Percentiles rank a stretch among this genome's conserved stretches.
Evolutionary conservation across 1,140 invertebrate species (phyloP).

Genomic region (Papilio polytes): DNA sequence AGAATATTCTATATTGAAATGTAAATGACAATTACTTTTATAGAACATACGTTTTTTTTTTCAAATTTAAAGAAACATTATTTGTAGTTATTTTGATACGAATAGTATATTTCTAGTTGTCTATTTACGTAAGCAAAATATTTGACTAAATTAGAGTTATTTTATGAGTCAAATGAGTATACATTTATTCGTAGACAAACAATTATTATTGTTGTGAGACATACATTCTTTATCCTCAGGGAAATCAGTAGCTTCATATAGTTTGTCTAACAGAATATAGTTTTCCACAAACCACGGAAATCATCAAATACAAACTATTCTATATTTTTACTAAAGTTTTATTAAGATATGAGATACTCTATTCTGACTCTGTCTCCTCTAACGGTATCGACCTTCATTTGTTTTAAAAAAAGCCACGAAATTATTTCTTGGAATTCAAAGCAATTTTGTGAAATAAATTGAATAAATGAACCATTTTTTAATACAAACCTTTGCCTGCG

Average conservation of each 20-base stretch:
- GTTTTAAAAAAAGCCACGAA: too few relatives aligned
- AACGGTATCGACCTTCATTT: too few relatives aligned
- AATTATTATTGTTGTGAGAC: constrained; percentile 7
- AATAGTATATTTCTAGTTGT: too few relatives aligned
- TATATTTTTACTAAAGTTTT: background rate
- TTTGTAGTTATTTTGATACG: too few relatives aligned
- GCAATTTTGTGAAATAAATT: too few relatives aligned
- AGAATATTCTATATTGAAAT: too few relatives aligned
- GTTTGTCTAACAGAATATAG: background rate
- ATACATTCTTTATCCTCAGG: background rate
- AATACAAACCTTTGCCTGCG: too few relatives aligned
- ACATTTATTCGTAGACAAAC: background rate
- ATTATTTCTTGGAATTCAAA: too few relatives aligned
- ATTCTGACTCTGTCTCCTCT: too few relatives aligned
- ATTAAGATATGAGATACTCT: background rate
- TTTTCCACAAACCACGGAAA: background rate
- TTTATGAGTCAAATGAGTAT: background rate
- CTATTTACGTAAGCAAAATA: too few relatives aligned
- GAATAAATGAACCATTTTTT: too few relatives aligned
- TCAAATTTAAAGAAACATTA: too few relatives aligned
- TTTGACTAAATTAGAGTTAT: background rate
- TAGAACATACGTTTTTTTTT: background rate
- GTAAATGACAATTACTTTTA: background rate
- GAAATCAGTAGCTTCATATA: constrained; percentile 7
- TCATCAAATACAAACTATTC: background rate